A percentile compares a stretch with the other conserved stretches of the same genome.
These are phyloP conservation scores for Melieria crassipennis DNA, from an alignment of 2,888 invertebrate genomes.

Conservation along the genomic window DNA sequence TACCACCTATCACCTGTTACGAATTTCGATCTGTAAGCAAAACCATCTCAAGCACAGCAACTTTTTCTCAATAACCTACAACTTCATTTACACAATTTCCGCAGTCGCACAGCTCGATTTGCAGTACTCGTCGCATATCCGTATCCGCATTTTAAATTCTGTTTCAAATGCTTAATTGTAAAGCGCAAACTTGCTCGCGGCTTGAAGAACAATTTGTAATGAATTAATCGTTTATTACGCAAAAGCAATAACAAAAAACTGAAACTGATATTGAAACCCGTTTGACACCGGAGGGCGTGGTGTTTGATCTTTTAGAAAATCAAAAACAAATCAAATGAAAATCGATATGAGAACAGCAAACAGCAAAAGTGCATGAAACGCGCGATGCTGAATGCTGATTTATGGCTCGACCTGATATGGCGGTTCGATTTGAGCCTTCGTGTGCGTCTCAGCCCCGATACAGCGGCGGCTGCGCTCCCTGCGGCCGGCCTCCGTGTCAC, in stretches of 20 bases:
- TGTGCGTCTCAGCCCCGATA: not conserved
- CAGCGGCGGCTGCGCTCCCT: too few species aligned
- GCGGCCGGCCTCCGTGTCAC: too few species aligned
- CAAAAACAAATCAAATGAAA: slow-evolving; percentile 14
- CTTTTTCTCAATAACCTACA: too few species aligned
- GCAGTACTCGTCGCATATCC: too few species aligned
- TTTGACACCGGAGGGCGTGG: slow-evolving; percentile 32
- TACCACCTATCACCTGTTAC: too few species aligned
- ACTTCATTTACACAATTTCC: too few species aligned
- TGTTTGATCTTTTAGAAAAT: slow-evolving; percentile 23
- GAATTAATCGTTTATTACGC: slow-evolving; percentile 13
- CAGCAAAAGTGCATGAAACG: slow-evolving; percentile 1
- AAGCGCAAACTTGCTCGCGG: not conserved
- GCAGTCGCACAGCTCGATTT: too few species aligned
- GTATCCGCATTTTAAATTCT: too few species aligned
- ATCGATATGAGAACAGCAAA: not conserved
- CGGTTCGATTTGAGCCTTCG: not conserved
- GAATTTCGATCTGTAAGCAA: too few species aligned
- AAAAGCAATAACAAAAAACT: slow-evolving; percentile 11
- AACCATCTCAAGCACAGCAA: too few species aligned
- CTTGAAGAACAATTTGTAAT: slow-evolving; percentile 15
- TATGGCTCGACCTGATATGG: slow-evolving; percentile 19
- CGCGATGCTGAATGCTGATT: slow-evolving; percentile 15
- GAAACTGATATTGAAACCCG: slow-evolving; percentile 20
- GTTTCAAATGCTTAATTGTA: too few species aligned